These are phyloP conservation scores for Takifugu flavidus DNA, from an alignment of 2,113 vertebrate genomes.

Conservation along the genomic window DNA sequence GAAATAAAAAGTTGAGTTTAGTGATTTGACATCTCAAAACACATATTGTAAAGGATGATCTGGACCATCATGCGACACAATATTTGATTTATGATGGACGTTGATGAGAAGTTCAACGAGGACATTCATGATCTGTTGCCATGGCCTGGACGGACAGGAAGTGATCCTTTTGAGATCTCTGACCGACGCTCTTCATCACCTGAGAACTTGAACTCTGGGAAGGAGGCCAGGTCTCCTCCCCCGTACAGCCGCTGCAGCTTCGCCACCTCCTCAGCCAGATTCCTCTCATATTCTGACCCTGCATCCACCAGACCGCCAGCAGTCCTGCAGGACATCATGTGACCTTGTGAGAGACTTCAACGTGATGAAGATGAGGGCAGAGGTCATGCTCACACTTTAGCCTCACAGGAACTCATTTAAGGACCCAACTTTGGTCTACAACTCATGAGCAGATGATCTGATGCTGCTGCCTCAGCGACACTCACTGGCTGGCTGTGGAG, in stretches of 20 bases:
- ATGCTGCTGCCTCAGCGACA: background rate
- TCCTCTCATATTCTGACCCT: slow-evolving; percentile 84
- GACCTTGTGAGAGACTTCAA: background rate
- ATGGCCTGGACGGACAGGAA: background rate
- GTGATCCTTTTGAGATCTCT: background rate
- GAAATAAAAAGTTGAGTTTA: slow-evolving; percentile 15
- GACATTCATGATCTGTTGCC: no score
- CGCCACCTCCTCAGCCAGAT: slow-evolving; percentile 78
- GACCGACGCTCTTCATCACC: slow-evolving; percentile 66
- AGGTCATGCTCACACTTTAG: no score
- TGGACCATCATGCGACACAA: no score
- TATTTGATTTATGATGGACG: no score
- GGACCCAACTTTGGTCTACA: background rate
- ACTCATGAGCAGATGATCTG: background rate
- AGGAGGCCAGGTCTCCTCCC: slow-evolving; percentile 85
- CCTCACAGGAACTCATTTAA: no score
- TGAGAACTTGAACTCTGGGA: slow-evolving; percentile 87
- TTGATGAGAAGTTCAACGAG: no score
- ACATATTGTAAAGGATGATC: no score
- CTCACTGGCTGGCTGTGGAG: slow-evolving; percentile 84
- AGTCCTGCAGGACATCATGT: slow-evolving; percentile 61
- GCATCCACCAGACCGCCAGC: slow-evolving; percentile 80
- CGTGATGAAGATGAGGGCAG: no score
- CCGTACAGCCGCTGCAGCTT: slow-evolving; percentile 88
- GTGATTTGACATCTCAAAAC: no score